These are phyloP conservation scores for Otus scops DNA, from an alignment of 2,797 vertebrate genomes.

Conservation along the genomic window DNA sequence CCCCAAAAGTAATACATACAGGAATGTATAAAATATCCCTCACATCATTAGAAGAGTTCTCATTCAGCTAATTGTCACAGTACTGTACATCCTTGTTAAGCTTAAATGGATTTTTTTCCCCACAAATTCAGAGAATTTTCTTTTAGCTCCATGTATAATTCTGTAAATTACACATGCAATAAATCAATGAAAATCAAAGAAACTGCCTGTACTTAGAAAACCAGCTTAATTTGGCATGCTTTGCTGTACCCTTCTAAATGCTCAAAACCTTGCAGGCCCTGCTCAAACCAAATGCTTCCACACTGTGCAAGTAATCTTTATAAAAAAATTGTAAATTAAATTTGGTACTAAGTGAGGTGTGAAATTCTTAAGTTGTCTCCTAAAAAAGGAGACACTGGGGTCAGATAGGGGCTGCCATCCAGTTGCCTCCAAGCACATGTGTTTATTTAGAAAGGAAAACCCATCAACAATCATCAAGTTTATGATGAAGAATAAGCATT, in stretches of 20 bases:
- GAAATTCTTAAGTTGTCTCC: slow-evolving; percentile 42
- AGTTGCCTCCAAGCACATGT: not conserved
- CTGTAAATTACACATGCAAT: slow-evolving; percentile 60
- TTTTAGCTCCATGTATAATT: slow-evolving; percentile 10
- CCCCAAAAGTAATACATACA: not conserved
- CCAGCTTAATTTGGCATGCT: slow-evolving; percentile 59
- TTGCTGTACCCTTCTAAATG: slow-evolving; percentile 28
- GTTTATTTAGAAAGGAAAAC: not conserved
- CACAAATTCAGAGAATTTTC: slow-evolving; percentile 14
- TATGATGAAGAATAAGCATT: not conserved
- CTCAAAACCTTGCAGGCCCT: not conserved
- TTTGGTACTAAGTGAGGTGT: slow-evolving; percentile 39
- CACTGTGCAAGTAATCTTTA: slow-evolving; percentile 41
- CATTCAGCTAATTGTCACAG: not conserved
- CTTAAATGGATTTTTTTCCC: not conserved
- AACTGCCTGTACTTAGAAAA: slow-evolving; percentile 38
- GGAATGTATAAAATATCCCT: not conserved
- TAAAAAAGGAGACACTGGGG: not conserved
- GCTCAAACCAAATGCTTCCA: slow-evolving; percentile 38
- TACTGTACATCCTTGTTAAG: not conserved
- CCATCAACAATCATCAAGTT: not conserved
- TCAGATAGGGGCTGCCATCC: not conserved
- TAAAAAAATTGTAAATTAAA: slow-evolving; percentile 33
- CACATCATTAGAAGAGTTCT: not conserved
- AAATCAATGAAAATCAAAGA: slow-evolving; percentile 67